A percentile compares a stretch with the other conserved stretches of the same genome.
These are phyloP conservation scores for Mylabris phalerata DNA, from an alignment of 1,140 invertebrate genomes.

Conservation along the genomic window DNA sequence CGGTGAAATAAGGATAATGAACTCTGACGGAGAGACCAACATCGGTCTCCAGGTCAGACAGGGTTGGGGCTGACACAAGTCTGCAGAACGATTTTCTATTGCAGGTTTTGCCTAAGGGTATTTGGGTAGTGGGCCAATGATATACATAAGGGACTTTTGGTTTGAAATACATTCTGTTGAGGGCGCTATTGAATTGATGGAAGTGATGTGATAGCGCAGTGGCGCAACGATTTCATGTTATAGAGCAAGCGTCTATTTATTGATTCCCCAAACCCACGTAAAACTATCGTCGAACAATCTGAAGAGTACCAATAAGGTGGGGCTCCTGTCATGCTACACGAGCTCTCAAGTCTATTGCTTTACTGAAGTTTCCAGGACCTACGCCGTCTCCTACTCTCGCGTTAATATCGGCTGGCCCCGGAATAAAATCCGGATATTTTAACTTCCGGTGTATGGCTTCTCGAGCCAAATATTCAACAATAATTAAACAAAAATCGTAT, in stretches of 20 bases:
- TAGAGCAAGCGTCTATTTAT: constrained; percentile 28
- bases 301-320: constrained; percentile 24
- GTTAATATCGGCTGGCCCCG: constrained; percentile 8
- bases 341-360: constrained; percentile 5
- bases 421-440: constrained; percentile 4
- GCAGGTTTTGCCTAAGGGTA: too few species aligned
- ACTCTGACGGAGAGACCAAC: too few species aligned
- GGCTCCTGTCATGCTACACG: constrained; percentile 25
- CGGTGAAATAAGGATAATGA: too few species aligned
- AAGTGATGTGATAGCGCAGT: constrained; percentile 8
- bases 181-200: constrained; percentile 5
- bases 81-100: too few species aligned
- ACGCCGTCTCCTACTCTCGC: constrained; percentile 13
- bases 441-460: constrained; percentile 26
- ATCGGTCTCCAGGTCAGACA: too few species aligned
- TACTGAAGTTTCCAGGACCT: constrained; percentile 11
- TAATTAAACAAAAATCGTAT: constrained; percentile 9
- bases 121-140: too few species aligned
- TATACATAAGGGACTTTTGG: neutral
- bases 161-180: constrained; percentile 4
- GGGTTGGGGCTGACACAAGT: too few species aligned
- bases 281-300: constrained; percentile 8
- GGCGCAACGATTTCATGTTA: constrained; percentile 12
- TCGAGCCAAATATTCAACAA: constrained; percentile 7
- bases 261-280: constrained; percentile 12